These are phyloP conservation scores for Chloebia gouldiae DNA, from an alignment of 2,113 vertebrate species.

Conservation along the genomic window DNA sequence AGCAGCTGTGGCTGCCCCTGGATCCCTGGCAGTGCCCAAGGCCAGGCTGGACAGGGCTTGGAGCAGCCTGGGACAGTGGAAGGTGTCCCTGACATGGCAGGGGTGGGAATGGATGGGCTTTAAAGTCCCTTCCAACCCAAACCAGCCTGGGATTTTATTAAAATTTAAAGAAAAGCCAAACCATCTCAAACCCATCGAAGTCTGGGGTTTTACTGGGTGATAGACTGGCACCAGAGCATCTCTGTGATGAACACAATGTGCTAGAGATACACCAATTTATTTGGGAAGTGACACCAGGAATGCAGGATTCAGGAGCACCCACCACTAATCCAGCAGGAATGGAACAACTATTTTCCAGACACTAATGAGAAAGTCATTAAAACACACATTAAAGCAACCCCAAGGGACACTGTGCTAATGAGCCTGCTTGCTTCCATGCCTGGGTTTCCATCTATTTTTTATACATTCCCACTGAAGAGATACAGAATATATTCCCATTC, in stretches of 20 bases:
- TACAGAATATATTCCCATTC: background rate
- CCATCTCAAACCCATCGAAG: background rate
- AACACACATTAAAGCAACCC: background rate
- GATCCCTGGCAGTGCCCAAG: background rate
- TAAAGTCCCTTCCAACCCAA: background rate
- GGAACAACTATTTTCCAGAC: background rate
- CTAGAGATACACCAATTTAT: rapidly evolving
- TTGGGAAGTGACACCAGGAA: background rate
- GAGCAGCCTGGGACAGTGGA: rapidly evolving
- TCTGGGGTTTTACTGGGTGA: background rate
- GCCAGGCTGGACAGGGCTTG: background rate
- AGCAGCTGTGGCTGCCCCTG: background rate
- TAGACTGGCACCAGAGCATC: background rate
- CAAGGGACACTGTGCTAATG: background rate
- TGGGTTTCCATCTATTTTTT: background rate
- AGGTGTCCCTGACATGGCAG: background rate
- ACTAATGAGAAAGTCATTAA: background rate
- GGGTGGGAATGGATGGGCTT: rapidly evolving
- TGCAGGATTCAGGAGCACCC: background rate
- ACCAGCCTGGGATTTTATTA: background rate
- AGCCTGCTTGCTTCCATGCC: background rate
- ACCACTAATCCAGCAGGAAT: background rate
- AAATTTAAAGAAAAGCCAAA: background rate
- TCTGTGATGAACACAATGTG: rapidly evolving
- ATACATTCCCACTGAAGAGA: background rate